Percentiles rank a stretch among this genome's conserved stretches.
phyloP scores from a whole-genome alignment of 2,113 vertebrate genomes.

The Crotalus helleri region DNA sequence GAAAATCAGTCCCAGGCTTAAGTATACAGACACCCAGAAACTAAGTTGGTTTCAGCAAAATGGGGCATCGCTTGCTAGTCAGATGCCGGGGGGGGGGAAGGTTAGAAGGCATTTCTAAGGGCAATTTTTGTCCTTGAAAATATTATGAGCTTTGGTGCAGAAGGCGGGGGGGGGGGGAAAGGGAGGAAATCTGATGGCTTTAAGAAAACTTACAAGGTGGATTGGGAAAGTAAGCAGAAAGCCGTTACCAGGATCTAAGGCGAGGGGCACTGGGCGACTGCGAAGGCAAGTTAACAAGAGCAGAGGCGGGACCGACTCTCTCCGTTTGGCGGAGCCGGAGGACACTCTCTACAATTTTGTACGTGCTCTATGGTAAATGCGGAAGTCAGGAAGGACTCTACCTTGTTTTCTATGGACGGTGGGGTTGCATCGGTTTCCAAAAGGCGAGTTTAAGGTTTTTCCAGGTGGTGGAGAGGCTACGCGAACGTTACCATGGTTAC shows the following conservation, averaged over 20 bases:
- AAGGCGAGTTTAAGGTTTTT: no score
- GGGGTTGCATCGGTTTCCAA: neutral
- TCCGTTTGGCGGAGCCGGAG: neutral
- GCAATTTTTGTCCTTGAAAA: neutral
- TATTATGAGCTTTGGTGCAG: neutral
- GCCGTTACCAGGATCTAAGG: neutral
- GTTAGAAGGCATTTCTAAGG: neutral
- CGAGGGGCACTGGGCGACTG: neutral
- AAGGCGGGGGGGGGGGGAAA: neutral
- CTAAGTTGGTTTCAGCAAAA: neutral
- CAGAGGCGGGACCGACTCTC: neutral
- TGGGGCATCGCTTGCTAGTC: neutral
- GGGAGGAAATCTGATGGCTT: neutral
- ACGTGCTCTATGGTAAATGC: slow-evolving; percentile 50
- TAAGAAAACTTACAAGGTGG: neutral
- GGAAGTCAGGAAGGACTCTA: slow-evolving; percentile 12
- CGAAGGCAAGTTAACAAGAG: neutral
- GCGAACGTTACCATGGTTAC: slow-evolving; percentile 5
- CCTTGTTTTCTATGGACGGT: neutral
- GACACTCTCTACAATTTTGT: neutral
- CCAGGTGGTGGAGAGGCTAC: slow-evolving; percentile 5
- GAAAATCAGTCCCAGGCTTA: neutral
- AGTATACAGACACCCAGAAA: neutral
- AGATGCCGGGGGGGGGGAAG: neutral
- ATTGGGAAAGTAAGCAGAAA: neutral